Base-by-base conservation (phyloP, 2,888 invertebrate genomes). In the Scelioninae gen. 1 region DNA sequence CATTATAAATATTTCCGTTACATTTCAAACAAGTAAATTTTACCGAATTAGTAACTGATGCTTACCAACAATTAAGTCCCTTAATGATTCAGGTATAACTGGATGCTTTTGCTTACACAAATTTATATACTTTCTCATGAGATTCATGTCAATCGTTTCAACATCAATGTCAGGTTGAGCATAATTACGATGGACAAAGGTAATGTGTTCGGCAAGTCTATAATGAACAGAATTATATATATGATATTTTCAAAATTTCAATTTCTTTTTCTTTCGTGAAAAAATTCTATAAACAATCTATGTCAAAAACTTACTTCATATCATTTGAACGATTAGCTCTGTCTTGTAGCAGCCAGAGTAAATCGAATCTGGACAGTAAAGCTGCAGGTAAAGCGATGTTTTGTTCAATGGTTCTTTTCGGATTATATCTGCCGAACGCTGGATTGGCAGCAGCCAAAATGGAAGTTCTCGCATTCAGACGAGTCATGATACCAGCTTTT, bases 371-470 rank as follows among this genome's bases (percentile, higher is more conserved):
- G 1, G 99, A 99, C 13, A 99, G 94, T 40, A 99, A 93, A 0
- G 99, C 99, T 8, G 99, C 99, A 0, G 99, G 99, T 82, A 99
- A 94, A 92, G 99, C 98, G 68, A 99, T 97, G 92, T 99, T 99
- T 92, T 99, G 98, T 91, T 99, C 99, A 82, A 99, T 95, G 11
- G 97, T 95, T 69, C 97, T 95, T 91, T 97, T 97, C 0, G 98
- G 97, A 93, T 99, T 99, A 94, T 99, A 99, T 78, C 99, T 95
- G 7, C 99, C 99, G 92, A 97, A 99, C 0, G 99, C 98, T 0
- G 99, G 99, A 94, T 99, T 99, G 0, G 99, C 99, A 4, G 99
- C 99, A 23, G 99, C 99, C 85, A 99, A 93, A 90, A 99, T 99
- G 0, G 99, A 97, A 68, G 98, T 98, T 84, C 99, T 95, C 0